These are phyloP conservation scores for Sphecodes monilicornis DNA, from an alignment of 2,888 invertebrate genomes.

Conservation along the genomic window DNA sequence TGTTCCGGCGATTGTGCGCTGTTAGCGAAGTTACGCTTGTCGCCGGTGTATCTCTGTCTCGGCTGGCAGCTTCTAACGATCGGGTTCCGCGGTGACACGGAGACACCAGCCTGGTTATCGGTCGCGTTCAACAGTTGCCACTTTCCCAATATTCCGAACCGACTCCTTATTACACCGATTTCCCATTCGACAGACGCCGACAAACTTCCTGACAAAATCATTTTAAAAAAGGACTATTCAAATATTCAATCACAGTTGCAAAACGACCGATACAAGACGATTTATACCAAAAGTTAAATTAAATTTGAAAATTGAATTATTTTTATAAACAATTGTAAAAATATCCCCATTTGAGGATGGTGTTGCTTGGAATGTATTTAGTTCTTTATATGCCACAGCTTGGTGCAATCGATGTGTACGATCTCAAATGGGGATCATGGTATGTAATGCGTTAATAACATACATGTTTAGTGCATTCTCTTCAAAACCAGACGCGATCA, in stretches of 20 bases:
- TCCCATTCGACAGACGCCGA: neutral
- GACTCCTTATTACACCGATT: neutral
- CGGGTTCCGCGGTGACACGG: neutral
- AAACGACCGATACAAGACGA: too few relatives aligned
- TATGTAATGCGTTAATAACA: too few relatives aligned
- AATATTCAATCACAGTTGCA: neutral
- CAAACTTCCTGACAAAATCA: neutral
- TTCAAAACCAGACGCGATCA: too few relatives aligned
- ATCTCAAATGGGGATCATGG: too few relatives aligned
- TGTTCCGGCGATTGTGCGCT: slow-evolving; percentile 32
- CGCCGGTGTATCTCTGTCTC: slow-evolving; percentile 18
- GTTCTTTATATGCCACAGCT: too few relatives aligned
- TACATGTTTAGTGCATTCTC: too few relatives aligned
- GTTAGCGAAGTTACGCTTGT: slow-evolving; percentile 44
- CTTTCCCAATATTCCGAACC: slow-evolving; percentile 1
- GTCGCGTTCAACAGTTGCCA: slow-evolving; percentile 6
- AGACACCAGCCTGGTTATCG: neutral
- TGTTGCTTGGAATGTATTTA: too few relatives aligned
- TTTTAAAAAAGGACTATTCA: neutral
- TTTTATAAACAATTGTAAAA: too few relatives aligned
- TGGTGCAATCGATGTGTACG: too few relatives aligned
- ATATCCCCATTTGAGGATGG: too few relatives aligned
- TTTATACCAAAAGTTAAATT: too few relatives aligned
- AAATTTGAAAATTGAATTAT: too few relatives aligned
- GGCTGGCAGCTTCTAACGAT: slow-evolving; percentile 10